Conservation (phyloP, 2,888 invertebrate species). For the Microctonus hyperodae region DNA sequence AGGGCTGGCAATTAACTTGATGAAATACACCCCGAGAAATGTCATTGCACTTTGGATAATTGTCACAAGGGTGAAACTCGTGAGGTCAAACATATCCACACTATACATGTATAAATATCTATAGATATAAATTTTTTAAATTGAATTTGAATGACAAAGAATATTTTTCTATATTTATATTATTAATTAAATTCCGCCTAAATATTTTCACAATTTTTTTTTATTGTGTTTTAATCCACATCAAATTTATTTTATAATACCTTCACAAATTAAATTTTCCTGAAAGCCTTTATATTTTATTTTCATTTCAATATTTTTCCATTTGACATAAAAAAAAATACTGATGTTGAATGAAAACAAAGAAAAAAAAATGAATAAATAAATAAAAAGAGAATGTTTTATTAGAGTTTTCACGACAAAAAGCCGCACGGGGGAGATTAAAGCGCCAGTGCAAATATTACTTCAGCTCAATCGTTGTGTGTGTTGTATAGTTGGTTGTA, state of each 20-base stretch:
- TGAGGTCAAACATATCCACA: conserved; percentile 17
- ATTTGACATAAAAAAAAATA: neutral
- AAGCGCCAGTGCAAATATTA: neutral
- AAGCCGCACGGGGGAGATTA: neutral
- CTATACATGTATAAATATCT: conserved; percentile 1
- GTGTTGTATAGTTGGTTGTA: neutral
- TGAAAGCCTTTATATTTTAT: neutral
- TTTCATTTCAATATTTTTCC: conserved; percentile 2
- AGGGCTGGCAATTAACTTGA: conserved; percentile 30
- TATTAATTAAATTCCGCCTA: too few species aligned
- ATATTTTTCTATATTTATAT: neutral
- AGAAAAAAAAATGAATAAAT: neutral
- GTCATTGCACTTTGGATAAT: conserved; percentile 30
- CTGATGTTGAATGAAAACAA: neutral
- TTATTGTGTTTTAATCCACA: too few species aligned
- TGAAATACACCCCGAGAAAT: conserved; percentile 28
- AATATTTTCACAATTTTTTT: too few species aligned
- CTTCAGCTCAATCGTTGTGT: neutral
- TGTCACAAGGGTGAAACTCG: conserved; percentile 20
- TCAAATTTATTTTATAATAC: too few species aligned
- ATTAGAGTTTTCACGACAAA: conserved; percentile 1
- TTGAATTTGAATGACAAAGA: neutral
- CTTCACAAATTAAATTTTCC: neutral
- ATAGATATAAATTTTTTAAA: neutral
- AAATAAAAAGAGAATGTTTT: neutral